A percentile compares a stretch with the other conserved stretches of the same genome.
Evolutionary conservation across 2,113 vertebrate genomes (phyloP).

Genomic region (Ctenodactylus gundi): DNA sequence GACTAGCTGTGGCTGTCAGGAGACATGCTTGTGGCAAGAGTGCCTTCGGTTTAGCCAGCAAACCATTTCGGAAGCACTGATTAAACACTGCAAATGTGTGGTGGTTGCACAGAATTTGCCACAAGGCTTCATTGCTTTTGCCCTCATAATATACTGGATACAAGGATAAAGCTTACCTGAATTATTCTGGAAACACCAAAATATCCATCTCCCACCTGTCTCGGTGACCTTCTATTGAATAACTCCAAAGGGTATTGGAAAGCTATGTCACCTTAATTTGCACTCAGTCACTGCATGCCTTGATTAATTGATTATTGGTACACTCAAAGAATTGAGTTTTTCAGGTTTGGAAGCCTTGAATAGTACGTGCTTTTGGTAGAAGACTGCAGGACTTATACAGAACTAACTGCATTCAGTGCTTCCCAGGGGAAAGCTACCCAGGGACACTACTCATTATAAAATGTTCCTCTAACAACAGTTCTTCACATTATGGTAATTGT

Average conservation of each 20-base stretch:
- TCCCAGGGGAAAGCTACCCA: background rate
- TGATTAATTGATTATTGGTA: background rate
- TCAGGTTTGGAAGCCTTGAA: accelerated
- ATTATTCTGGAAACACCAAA: background rate
- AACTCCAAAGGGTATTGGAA: background rate
- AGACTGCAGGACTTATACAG: background rate
- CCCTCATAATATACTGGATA: background rate
- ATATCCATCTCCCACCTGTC: background rate
- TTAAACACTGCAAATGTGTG: background rate
- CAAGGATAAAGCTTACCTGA: background rate
- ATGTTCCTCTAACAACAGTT: background rate
- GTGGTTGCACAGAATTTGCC: background rate
- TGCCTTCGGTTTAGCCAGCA: conserved; percentile 1
- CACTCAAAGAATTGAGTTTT: background rate
- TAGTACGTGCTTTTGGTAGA: background rate
- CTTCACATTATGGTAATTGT: conserved; percentile 27
- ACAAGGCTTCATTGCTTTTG: background rate
- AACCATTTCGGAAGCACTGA: conserved; percentile 22
- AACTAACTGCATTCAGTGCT: background rate
- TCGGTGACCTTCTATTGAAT: background rate
- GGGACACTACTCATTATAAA: conserved; percentile 7
- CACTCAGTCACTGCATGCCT: background rate
- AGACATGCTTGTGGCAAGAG: background rate
- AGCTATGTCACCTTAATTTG: background rate
- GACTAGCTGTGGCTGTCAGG: background rate